Evolutionary conservation across 2,888 invertebrate genomes (phyloP).

Genomic region (Strigamia maritima): DNA sequence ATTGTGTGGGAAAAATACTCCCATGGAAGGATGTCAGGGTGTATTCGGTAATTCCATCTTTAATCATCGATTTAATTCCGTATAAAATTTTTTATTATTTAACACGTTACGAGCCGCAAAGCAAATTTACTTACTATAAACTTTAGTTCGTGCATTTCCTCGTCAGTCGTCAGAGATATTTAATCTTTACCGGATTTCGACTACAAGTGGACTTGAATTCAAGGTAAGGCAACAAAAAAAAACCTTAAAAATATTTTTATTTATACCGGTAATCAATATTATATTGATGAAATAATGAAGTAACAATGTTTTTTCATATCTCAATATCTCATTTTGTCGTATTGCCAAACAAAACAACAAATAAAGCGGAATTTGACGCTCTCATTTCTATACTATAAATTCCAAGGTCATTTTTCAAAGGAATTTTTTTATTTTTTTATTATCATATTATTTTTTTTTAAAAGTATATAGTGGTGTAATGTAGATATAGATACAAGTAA

Average conservation of each 20-base stretch:
- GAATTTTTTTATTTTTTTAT: neutral
- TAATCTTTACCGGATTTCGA: neutral
- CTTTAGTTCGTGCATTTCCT: neutral
- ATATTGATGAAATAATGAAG: neutral
- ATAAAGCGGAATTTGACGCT: neutral
- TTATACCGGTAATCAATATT: too few relatives aligned
- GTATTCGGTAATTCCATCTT: neutral
- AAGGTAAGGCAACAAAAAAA: neutral
- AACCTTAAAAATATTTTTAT: too few relatives aligned
- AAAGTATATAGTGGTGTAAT: too few relatives aligned
- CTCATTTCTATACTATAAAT: neutral
- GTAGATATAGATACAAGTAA: too few relatives aligned
- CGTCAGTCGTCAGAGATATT: neutral
- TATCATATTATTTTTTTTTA: neutral
- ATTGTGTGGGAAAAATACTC: neutral
- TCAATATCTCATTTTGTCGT: neutral
- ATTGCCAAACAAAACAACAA: neutral
- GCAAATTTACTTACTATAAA: neutral
- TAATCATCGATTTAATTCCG: neutral
- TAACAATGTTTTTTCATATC: neutral
- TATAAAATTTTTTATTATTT: neutral
- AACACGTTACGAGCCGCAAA: too few relatives aligned
- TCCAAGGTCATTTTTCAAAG: neutral
- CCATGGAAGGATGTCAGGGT: neutral
- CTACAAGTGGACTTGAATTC: neutral